Evolutionary conservation across 1,140 invertebrate genomes (phyloP).

Genomic region (Triops longicaudatus): DNA sequence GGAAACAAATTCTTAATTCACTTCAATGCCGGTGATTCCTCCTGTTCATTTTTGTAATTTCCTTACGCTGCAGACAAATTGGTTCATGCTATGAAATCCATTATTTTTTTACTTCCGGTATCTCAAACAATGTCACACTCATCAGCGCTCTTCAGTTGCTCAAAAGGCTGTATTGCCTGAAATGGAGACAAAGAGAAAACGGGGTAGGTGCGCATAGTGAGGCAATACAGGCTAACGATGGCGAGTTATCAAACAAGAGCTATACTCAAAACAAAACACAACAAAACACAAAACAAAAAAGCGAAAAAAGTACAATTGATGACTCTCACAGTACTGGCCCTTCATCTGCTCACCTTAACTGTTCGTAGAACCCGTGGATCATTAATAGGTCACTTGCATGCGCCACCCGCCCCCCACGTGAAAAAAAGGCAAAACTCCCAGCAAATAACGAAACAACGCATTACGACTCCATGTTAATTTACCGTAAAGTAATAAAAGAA

Average conservation of each 20-base stretch:
- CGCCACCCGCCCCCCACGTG: not conserved
- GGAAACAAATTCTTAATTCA: too few species aligned
- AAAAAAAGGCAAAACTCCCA: not conserved
- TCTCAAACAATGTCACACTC: not conserved
- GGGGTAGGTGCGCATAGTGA: not conserved
- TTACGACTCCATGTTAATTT: not conserved
- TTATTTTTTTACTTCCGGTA: not conserved
- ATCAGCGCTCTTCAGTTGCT: not conserved
- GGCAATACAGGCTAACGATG: not conserved
- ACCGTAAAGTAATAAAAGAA: not conserved
- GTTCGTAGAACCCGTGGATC: not conserved
- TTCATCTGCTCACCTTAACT: not conserved
- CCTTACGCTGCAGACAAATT: not conserved
- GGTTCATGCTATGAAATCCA: not conserved
- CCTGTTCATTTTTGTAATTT: too few species aligned
- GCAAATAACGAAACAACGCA: not conserved
- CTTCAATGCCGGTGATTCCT: too few species aligned
- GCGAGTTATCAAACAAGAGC: not conserved
- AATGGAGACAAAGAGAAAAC: not conserved
- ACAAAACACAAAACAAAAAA: not conserved
- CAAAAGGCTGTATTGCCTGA: not conserved
- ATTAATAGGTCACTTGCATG: constrained; percentile 1
- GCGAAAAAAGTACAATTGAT: not conserved
- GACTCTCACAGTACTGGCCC: not conserved
- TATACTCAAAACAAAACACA: too few species aligned